Evolutionary conservation across 2,888 invertebrate species (phyloP), one percentile per base, ranked within the genome.

Genomic region (Pherbina coryleti): DNA sequence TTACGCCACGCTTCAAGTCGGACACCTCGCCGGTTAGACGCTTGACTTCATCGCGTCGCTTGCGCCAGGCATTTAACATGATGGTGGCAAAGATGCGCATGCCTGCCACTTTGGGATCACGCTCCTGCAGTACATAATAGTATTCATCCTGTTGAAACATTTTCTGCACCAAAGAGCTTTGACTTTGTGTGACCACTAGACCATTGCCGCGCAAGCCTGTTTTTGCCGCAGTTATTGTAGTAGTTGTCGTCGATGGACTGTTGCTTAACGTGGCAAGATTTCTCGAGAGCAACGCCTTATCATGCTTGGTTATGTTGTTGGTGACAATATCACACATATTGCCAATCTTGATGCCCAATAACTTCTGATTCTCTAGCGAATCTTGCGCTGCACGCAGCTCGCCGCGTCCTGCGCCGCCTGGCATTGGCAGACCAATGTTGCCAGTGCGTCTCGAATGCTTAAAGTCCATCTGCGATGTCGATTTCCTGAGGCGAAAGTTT

Each of bases 31-130:
- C 86, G 53, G 34, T 82, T 25, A 89, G 82, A n/a, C 84, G 80
- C 25, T 85, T 84, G 3, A 89, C 89, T n/a, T 89, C 87, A 49
- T 86, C 86, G 0, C 89, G 86, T 8, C 88, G 82, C n/a, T 84
- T 86, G 11, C 89, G 86, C 89, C 88, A 89, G 37, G 88, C 86
- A 64, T 88, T 88, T 74, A 89, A 19, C 86, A 89, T 88, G 14
- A 89, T 86, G 0, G 85, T 85, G 5, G 88, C 86, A 31, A 88
- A 88, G n/a, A 89, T 84, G 19, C 85, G 85, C 83, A 89, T 82
- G 3, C 88, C 86, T 31, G 89, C 89, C 14, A 85, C 77, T 57
- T 85, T 86, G 5, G 85, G 76, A 73, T 85, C 84, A 9, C 71
- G 79, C 14, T 71, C 77, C 75, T 85, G 73, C 53, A 81, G 74